Conservation (phyloP, 2,888 invertebrate species). For the Zygothrica quintamaculata region DNA sequence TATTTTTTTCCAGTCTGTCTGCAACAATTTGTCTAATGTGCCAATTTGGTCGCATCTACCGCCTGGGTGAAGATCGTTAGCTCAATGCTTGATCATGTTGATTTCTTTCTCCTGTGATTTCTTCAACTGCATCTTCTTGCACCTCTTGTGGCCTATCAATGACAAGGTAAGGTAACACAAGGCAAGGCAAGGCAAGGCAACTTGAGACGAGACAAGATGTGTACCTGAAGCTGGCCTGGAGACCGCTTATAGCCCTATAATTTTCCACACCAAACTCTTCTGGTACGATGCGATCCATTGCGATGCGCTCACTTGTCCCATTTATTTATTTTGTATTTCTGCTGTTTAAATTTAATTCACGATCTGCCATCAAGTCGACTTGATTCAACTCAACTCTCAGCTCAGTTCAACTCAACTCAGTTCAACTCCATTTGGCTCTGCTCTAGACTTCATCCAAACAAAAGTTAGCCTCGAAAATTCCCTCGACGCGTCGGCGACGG, state of each 20-base stretch:
- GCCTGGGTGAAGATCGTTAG: constrained; percentile 57
- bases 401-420: constrained; percentile 14
- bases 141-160: constrained; percentile 66
- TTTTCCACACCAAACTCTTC: constrained; percentile 48
- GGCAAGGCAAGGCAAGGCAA: background rate
- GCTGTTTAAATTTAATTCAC: constrained; percentile 79
- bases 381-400: constrained; percentile 10
- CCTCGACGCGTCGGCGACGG: constrained; percentile 49
- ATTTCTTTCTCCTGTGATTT: constrained; percentile 57
- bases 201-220: background rate
- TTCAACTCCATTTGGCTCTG: constrained; percentile 8
- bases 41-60: constrained; percentile 71
- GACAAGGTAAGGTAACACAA: constrained; percentile 57
- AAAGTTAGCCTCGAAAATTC: constrained; percentile 48
- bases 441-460: constrained; percentile 27
- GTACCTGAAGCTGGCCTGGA: constrained; percentile 2
- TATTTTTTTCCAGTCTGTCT: constrained; percentile 36
- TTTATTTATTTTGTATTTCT: constrained; percentile 78
- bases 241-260: constrained; percentile 51
- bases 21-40: constrained; percentile 80
- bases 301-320: constrained; percentile 74
- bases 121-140: background rate
- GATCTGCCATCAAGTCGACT: constrained; percentile 59
- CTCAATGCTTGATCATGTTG: constrained; percentile 55
- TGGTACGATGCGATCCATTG: background rate